Conservation (phyloP, 2,113 vertebrate species). For the Arothron firmamentum region DNA sequence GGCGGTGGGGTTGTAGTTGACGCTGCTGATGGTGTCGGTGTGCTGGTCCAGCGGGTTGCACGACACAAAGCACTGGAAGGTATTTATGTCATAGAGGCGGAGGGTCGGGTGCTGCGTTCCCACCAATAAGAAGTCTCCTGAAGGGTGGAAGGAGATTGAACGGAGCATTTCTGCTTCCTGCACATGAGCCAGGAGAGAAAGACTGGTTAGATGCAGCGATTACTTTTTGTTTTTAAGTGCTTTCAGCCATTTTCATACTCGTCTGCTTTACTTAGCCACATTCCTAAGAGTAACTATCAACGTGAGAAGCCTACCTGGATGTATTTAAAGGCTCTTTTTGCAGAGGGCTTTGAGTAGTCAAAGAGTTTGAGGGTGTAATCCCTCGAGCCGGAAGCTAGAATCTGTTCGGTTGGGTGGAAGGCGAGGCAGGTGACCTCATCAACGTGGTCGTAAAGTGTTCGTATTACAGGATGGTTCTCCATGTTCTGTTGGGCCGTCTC, state of each 20-base stretch:
- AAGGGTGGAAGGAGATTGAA: slow-evolving; percentile 96
- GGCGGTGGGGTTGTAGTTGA: slow-evolving; percentile 88
- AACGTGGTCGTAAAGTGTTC: slow-evolving; percentile 95
- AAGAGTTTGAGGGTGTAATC: slow-evolving; percentile 98
- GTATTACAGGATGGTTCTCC: slow-evolving; percentile 98
- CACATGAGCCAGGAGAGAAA: no score
- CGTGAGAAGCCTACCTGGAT: slow-evolving; percentile 81
- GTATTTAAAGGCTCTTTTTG: slow-evolving; percentile 98
- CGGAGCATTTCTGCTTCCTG: slow-evolving; percentile 98
- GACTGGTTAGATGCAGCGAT: background rate
- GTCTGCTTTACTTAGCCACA: no score
- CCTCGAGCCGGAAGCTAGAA: slow-evolving; percentile 93
- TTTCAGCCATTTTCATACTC: background rate
- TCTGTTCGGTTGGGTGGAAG: slow-evolving; percentile 96
- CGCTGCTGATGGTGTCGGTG: slow-evolving; percentile 92
- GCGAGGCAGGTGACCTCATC: slow-evolving; percentile 96
- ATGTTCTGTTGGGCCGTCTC: slow-evolving; percentile 99
- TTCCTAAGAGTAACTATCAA: no score
- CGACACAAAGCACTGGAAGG: slow-evolving; percentile 97
- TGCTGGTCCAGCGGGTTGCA: slow-evolving; percentile 97
- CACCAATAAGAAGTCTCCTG: slow-evolving; percentile 93
- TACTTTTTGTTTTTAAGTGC: background rate
- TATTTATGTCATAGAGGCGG: slow-evolving; percentile 94
- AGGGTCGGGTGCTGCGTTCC: slow-evolving; percentile 96
- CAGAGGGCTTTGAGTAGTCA: slow-evolving; percentile 98